Conservation (phyloP, 2,888 invertebrate genomes). For the Orthonychiurus folsomi region DNA sequence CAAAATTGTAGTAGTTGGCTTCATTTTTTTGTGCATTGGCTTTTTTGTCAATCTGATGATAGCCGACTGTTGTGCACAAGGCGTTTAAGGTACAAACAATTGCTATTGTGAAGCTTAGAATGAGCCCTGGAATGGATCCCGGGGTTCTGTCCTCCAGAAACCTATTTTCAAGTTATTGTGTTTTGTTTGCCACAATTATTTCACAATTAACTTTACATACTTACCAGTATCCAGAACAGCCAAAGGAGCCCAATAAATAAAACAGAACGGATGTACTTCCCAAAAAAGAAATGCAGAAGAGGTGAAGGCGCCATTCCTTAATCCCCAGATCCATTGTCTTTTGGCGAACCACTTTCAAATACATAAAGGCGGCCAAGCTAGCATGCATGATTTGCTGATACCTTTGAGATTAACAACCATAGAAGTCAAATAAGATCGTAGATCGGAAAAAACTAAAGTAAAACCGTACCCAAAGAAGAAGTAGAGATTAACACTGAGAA, state of each 20-base stretch:
- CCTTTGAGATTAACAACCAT: no score
- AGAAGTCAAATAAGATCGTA: no score
- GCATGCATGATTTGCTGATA: constrained; percentile 25
- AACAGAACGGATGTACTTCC: constrained; percentile 6
- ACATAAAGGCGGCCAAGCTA: constrained; percentile 16
- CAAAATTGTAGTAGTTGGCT: no score
- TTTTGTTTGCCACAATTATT: no score
- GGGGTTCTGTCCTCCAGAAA: constrained; percentile 11
- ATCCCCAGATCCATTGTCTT: constrained; percentile 14
- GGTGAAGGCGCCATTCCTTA: constrained; percentile 22
- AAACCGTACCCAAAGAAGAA: constrained; percentile 22
- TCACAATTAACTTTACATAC: no score
- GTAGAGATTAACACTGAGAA: constrained; percentile 21
- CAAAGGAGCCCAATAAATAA: constrained; percentile 16
- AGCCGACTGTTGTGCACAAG: constrained; percentile 14
- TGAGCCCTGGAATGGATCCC: constrained; percentile 6
- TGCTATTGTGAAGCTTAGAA: constrained; percentile 8
- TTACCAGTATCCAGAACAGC: constrained; percentile 22
- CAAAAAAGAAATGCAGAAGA: not conserved
- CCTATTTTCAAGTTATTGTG: constrained; percentile 15
- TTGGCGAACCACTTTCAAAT: constrained; percentile 15
- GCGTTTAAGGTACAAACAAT: constrained; percentile 11
- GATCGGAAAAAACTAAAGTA: no score
- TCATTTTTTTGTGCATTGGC: constrained; percentile 9
- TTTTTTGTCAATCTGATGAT: constrained; percentile 12